A percentile compares a stretch with the other conserved stretches of the same genome.
These are phyloP conservation scores for Echinarachnius parma DNA, from an alignment of 53 echinoderm and acorn worm species.

Conservation along the genomic window DNA sequence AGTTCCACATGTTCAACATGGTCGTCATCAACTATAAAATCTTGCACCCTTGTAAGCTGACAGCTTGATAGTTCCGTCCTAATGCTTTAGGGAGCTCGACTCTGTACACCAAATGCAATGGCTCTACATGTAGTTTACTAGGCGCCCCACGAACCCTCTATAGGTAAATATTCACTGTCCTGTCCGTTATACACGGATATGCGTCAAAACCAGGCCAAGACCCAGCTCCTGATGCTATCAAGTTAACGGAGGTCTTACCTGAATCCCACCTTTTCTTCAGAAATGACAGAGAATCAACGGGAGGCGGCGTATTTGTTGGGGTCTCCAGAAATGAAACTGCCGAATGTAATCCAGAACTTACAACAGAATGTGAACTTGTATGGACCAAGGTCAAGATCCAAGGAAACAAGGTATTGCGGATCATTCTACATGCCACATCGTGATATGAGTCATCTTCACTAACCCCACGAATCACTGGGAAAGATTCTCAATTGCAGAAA, in stretches of 20 bases:
- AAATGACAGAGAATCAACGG: conserved; percentile 24
- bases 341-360: conserved; percentile 3
- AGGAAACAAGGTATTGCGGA: conserved; percentile 19
- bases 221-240: conserved; percentile 13
- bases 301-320: conserved; percentile 19
- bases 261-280: conserved; percentile 8
- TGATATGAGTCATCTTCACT: conserved; percentile 1
- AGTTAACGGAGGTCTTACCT: conserved; percentile 26
- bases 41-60: too few species aligned
- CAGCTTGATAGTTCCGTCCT: too few species aligned
- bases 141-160: too few species aligned
- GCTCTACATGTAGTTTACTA: too few species aligned
- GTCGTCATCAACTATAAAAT: too few species aligned
- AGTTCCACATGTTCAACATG: too few species aligned
- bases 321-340: not conserved
- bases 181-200: too few species aligned
- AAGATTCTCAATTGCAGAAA: not conserved
- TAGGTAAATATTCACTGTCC: too few species aligned
- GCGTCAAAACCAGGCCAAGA: conserved; percentile 2
- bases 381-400: conserved; percentile 21
- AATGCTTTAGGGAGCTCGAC: too few species aligned
- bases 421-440: conserved; percentile 35
- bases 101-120: too few species aligned
- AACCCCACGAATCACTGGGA: not conserved
- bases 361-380: conserved; percentile 21